Percentiles rank a stretch among this genome's conserved stretches.
phyloP scores from a whole-genome alignment of 2,888 invertebrate genomes.

The Catocala fraxini region DNA sequence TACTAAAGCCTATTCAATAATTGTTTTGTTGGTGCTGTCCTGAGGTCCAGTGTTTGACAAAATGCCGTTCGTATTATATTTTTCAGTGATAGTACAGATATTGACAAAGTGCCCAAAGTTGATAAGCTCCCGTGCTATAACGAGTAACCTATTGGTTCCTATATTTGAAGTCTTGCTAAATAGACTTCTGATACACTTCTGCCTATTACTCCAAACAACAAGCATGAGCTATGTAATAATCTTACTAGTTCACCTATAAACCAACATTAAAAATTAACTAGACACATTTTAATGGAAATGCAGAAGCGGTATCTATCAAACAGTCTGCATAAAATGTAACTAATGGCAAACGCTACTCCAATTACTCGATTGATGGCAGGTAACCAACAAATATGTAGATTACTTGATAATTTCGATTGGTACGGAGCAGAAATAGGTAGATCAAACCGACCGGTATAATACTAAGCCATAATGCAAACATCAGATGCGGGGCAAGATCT shows the following conservation, averaged over 20 bases:
- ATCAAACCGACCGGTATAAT: conserved; percentile 41
- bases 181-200: no score
- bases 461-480: conserved; percentile 54
- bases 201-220: no score
- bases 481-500: conserved; percentile 51
- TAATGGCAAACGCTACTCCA: conserved; percentile 44
- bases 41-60: no score
- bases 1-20: no score
- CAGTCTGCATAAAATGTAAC: conserved; percentile 43
- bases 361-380: conserved; percentile 34
- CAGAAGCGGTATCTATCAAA: conserved; percentile 13
- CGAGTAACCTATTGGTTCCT: no score
- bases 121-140: no score
- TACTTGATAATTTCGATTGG: conserved; percentile 42
- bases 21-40: no score
- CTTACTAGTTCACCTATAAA: not conserved
- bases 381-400: conserved; percentile 43
- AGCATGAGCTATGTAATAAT: not conserved
- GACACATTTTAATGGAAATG: not conserved
- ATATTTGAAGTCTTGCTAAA: no score
- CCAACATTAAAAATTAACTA: not conserved
- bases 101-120: no score
- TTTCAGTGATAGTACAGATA: no score
- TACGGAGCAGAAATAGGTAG: conserved; percentile 40
- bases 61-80: no score